A percentile compares a stretch with the other conserved stretches of the same genome.
These are phyloP conservation scores for Campaea margaritaria DNA, from an alignment of 2,888 invertebrate species.

Conservation along the genomic window DNA sequence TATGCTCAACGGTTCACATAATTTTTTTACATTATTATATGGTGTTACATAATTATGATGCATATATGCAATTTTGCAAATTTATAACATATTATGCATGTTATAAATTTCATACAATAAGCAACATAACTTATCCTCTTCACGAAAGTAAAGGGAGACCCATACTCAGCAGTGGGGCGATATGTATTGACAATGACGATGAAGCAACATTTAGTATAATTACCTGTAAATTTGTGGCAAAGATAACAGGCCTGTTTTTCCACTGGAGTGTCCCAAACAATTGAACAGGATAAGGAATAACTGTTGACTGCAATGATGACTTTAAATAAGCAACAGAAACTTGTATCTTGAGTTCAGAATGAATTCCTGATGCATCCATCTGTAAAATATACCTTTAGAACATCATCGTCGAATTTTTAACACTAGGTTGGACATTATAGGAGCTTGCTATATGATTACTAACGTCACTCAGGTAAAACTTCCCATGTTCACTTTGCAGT, in stretches of 20 bases:
- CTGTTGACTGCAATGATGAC: constrained; percentile 49
- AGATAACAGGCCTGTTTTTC: constrained; percentile 65
- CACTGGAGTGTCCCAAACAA: constrained; percentile 71
- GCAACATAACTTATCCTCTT: no score
- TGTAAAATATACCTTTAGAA: constrained; percentile 47
- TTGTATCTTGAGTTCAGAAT: constrained; percentile 46
- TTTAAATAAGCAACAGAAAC: constrained; percentile 63
- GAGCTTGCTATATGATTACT: constrained; percentile 36
- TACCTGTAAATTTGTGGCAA: constrained; percentile 69
- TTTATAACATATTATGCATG: no score
- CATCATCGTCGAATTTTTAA: no score
- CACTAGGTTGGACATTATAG: no score
- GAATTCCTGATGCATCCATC: constrained; percentile 49
- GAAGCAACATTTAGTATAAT: neutral
- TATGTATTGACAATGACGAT: no score
- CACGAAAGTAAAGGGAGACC: no score
- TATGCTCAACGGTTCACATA: no score
- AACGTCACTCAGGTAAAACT: constrained; percentile 65
- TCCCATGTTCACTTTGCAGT: constrained; percentile 62
- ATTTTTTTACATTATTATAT: no score
- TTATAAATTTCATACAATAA: no score
- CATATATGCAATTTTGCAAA: no score
- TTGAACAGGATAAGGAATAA: constrained; percentile 68
- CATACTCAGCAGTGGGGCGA: no score
- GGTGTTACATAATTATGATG: no score